A percentile compares a stretch with the other conserved stretches of the same genome.
These are phyloP conservation scores for Gnathonemus longibarbis DNA, from an alignment of 2,113 vertebrate genomes.

Conservation along the genomic window DNA sequence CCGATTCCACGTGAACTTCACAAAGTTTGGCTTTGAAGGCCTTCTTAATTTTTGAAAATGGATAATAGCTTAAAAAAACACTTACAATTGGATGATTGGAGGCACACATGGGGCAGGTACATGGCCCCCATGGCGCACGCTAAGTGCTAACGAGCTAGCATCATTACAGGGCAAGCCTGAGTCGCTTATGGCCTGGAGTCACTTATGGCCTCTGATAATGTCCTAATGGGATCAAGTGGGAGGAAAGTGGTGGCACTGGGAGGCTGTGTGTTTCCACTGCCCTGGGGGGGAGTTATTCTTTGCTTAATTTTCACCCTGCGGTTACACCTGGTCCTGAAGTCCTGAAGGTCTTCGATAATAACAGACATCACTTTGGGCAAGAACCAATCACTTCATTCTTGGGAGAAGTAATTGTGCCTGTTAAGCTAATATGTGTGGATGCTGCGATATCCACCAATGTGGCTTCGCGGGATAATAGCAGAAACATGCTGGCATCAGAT, in stretches of 20 bases:
- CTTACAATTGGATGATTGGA: background rate
- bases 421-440: background rate
- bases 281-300: background rate
- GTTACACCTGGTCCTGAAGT: background rate
- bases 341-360: background rate
- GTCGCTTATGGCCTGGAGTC: constrained; percentile 30
- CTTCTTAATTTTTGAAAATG: background rate
- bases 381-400: background rate
- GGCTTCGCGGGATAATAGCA: background rate
- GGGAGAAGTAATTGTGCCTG: background rate
- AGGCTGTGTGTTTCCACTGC: background rate
- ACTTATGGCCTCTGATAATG: constrained; percentile 60
- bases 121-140: background rate
- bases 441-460: background rate
- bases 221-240: constrained; percentile 54
- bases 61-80: background rate
- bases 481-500: background rate
- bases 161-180: constrained; percentile 43
- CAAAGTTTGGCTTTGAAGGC: background rate
- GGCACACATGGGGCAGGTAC: background rate
- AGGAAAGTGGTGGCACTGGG: constrained; percentile 20
- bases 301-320: background rate
- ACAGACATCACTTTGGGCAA: background rate
- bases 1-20: background rate
- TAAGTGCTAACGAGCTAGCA: constrained; percentile 33